Evolutionary conservation across 2,888 invertebrate genomes (phyloP).

Genomic region (Lithophane socia): DNA sequence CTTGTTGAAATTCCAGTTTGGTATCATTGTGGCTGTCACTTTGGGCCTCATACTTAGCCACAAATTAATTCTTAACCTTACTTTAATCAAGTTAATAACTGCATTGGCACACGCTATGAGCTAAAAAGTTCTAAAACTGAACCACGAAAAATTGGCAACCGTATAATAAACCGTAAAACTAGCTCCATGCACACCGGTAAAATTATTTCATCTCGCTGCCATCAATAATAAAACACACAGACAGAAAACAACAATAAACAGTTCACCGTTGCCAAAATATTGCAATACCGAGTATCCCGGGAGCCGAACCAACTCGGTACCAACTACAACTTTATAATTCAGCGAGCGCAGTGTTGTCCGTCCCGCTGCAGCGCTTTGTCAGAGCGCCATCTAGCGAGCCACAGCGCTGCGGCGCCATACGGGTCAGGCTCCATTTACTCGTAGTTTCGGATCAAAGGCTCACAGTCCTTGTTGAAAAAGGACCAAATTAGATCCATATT

Average conservation of each 20-base stretch:
- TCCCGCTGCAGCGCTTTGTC: constrained; percentile 55
- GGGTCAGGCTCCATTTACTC: constrained; percentile 24
- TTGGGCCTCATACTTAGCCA: background rate
- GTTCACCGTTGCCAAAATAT: constrained; percentile 54
- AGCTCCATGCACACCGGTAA: constrained; percentile 8
- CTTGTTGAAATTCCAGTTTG: too few relatives aligned
- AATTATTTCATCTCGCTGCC: constrained; percentile 45
- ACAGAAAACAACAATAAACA: constrained; percentile 53
- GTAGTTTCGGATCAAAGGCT: constrained; percentile 50
- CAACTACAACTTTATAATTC: constrained; percentile 50
- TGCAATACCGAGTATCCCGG: constrained; percentile 9
- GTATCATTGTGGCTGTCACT: background rate
- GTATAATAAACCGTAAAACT: constrained; percentile 22
- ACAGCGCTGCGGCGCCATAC: constrained; percentile 51
- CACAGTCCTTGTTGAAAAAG: constrained; percentile 47
- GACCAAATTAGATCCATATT: constrained; percentile 50
- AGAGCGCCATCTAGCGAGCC: constrained; percentile 29
- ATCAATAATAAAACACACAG: constrained; percentile 52
- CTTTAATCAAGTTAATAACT: background rate
- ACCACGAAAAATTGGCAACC: background rate
- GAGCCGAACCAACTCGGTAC: constrained; percentile 8
- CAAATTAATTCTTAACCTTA: background rate
- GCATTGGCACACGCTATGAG: background rate
- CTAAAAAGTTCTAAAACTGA: background rate
- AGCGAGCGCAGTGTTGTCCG: constrained; percentile 37